Base-by-base conservation (phyloP, 2,797 vertebrate species). In the Spinibarbus caldwelli region DNA sequence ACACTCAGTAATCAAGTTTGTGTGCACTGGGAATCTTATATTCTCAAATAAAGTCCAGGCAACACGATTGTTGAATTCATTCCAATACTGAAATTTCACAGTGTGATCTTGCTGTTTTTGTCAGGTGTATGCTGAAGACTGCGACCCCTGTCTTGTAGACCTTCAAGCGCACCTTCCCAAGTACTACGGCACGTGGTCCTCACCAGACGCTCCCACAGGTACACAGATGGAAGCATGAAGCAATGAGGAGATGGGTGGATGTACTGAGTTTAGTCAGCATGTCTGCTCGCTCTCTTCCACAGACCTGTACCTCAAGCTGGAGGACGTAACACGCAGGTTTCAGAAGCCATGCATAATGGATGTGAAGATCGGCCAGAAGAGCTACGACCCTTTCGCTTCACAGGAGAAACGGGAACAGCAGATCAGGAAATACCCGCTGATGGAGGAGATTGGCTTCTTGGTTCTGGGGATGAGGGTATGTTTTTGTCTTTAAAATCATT, bases 401-500 rank as follows among this genome's bases (percentile, higher is more conserved):
- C 95, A 96, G 47, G 97, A 99, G 94, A 99, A 99, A 93, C 96
- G 97, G 59, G 96, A 97, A 62, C 97, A 99, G 89, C 98, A 99
- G 94, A 96, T 99, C 93, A 96, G 95, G 92, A 99, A 99, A 88
- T 99, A 99, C 91, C 98, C 98, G 0, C 92, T 98, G 90, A 99
- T 99, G 98, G 98, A 99, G 89, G 98, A 99, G 89, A 98, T 99
- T 8, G 98, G 98, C 80, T 99, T 99, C 93, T 93, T 99, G 94
- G 95, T 99, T 68, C 96, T 99, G 38, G 98, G 98, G 91, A 98
- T 99, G 98, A 97, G 98, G 96, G 98, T 99, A 93, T 97, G 97
- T 38, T 66, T 38, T n/a, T 62, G 9, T 15, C 31, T 36, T 15
- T 41, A 23, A 10, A 14, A 23, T 31, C 1, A 34, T 34, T n/a